A percentile compares a stretch with the other conserved stretches of the same genome.
Evolutionary conservation across 1,140 invertebrate genomes (phyloP).

Genomic region (Ooceraea biroi): DNA sequence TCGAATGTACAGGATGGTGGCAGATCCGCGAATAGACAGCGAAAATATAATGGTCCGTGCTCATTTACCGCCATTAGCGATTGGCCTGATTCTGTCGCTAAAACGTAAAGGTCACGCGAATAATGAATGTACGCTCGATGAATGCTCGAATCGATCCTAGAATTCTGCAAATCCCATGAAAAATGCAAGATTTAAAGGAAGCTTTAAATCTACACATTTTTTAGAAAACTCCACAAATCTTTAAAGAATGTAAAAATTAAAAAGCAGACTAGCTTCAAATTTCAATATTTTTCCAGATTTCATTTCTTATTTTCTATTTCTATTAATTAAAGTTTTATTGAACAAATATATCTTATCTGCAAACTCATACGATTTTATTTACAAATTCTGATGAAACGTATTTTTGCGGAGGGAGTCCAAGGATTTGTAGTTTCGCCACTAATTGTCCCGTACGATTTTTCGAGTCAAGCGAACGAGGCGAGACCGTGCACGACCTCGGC

Average conservation of each 20-base stretch:
- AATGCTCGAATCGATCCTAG: neutral
- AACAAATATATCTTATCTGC: too few species aligned
- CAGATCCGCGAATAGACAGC: conserved; percentile 34
- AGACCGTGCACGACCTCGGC: neutral
- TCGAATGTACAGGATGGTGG: neutral
- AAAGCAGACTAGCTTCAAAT: too few species aligned
- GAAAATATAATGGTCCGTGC: conserved; percentile 38
- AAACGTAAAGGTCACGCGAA: conserved; percentile 30
- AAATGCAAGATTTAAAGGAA: neutral
- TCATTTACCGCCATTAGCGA: conserved; percentile 43
- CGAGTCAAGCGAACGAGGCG: conserved; percentile 3
- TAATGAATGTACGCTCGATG: conserved; percentile 30
- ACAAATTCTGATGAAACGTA: neutral
- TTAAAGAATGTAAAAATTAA: too few species aligned
- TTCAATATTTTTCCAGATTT: too few species aligned
- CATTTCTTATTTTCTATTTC: too few species aligned
- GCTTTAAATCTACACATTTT: neutral
- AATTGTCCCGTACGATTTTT: conserved; percentile 32
- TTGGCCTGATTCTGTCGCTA: neutral
- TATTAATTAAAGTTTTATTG: too few species aligned
- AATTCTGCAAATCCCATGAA: neutral
- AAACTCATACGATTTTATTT: neutral
- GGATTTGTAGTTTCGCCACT: neutral
- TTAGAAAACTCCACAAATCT: neutral
- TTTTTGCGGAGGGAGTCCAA: neutral